phyloP scores from a whole-genome alignment of 1,140 invertebrate genomes.

The Drosophila quadrilineata region DNA sequence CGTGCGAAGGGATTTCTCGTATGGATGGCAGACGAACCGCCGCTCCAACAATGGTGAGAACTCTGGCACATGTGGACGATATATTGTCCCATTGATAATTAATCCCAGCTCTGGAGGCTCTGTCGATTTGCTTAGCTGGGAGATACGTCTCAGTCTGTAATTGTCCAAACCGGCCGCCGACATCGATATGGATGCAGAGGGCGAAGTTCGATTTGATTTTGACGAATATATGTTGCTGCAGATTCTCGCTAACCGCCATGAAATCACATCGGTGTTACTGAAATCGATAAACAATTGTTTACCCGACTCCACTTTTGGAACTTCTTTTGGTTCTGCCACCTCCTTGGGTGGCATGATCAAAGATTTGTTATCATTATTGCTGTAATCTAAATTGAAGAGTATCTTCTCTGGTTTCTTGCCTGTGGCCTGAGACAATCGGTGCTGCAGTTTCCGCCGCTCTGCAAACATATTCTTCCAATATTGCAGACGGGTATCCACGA shows the following conservation, averaged over 20 bases:
- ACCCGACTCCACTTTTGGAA: not conserved
- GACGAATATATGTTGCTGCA: too few relatives aligned
- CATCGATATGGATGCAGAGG: too few relatives aligned
- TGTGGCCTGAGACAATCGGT: conserved; percentile 15
- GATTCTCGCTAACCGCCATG: too few relatives aligned
- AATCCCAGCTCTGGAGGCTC: too few relatives aligned
- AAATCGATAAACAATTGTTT: too few relatives aligned
- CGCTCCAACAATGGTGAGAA: conserved; percentile 41
- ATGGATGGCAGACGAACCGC: conserved; percentile 56
- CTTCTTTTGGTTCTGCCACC: not conserved
- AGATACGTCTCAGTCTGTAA: too few relatives aligned
- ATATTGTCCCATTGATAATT: conserved; percentile 52
- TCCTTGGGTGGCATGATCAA: conserved; percentile 3
- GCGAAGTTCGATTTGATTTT: too few relatives aligned
- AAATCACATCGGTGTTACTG: too few relatives aligned
- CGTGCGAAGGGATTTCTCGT: conserved; percentile 34
- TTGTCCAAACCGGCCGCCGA: too few relatives aligned
- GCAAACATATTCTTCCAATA: conserved; percentile 66
- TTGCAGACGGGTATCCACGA: conserved; percentile 52
- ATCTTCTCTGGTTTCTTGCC: conserved; percentile 21
- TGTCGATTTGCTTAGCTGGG: too few relatives aligned
- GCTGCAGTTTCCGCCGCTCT: conserved; percentile 32
- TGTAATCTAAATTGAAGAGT: conserved; percentile 26
- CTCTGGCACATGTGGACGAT: conserved; percentile 15
- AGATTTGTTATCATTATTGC: conserved; percentile 22